Conservation (phyloP, 2,888 invertebrate genomes). For the Meta bourneti region DNA sequence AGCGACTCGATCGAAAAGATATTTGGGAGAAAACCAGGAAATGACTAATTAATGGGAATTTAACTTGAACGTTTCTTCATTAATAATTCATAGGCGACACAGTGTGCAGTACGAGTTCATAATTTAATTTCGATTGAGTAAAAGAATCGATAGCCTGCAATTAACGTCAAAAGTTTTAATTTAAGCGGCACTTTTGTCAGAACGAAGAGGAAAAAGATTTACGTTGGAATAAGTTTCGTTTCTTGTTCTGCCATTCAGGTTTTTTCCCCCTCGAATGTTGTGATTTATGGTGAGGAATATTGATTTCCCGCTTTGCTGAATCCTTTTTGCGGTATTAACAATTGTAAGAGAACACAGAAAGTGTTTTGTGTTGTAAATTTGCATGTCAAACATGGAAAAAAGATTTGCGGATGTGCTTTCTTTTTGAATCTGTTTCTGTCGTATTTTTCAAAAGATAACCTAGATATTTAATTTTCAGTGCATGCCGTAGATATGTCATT, state of each 20-base stretch:
- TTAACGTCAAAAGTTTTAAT: slow-evolving; percentile 70
- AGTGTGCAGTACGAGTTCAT: slow-evolving; percentile 27
- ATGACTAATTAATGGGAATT: slow-evolving; percentile 60
- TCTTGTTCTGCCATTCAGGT: background rate
- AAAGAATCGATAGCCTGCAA: slow-evolving; percentile 79
- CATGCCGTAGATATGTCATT: background rate
- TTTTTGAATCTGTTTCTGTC: background rate
- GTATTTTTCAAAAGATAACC: background rate
- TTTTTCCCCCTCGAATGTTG: background rate
- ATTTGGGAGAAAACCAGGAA: slow-evolving; percentile 29
- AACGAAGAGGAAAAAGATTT: background rate
- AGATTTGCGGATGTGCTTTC: background rate
- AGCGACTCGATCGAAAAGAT: slow-evolving; percentile 34
- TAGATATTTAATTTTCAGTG: background rate
- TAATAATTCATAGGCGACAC: slow-evolving; percentile 62
- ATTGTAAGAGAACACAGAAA: background rate
- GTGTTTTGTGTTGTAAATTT: background rate
- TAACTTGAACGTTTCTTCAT: slow-evolving; percentile 52
- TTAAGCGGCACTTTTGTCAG: slow-evolving; percentile 61
- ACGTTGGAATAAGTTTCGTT: background rate
- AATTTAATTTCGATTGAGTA: slow-evolving; percentile 67
- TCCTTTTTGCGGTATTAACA: background rate
- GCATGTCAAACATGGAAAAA: background rate
- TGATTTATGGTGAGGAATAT: slow-evolving; percentile 26
- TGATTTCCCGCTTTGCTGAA: slow-evolving; percentile 2